Percentiles rank a stretch among this genome's conserved stretches.
Conservation (phyloP, 2,888 invertebrate species). For the Tipula lateralis region DNA sequence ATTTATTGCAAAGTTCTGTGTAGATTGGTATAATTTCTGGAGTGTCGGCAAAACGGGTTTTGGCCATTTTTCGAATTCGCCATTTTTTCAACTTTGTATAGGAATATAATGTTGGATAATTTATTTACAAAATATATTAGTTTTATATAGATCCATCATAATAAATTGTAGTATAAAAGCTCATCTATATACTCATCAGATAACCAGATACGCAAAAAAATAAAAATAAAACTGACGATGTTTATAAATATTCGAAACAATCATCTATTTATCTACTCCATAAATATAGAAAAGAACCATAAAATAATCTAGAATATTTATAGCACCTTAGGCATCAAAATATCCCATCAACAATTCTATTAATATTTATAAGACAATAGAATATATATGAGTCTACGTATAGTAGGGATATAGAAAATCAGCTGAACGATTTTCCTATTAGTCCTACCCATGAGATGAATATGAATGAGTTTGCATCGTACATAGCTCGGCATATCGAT, state of each 20-base stretch:
- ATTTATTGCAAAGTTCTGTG: no score
- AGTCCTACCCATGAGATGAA: background rate
- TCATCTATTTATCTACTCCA: background rate
- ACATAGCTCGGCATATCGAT: background rate
- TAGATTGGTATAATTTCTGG: no score
- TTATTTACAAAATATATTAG: no score
- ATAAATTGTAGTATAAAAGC: no score
- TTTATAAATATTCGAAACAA: background rate
- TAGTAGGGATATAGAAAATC: background rate
- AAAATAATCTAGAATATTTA: background rate
- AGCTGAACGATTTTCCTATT: background rate
- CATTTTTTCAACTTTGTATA: no score
- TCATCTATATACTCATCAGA: no score
- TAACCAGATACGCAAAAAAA: background rate
- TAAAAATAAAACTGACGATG: background rate
- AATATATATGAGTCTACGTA: background rate
- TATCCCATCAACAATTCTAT: background rate
- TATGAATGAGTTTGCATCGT: background rate
- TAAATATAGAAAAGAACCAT: background rate
- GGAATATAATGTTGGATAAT: no score
- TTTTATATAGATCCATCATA: no score
- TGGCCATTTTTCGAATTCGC: no score
- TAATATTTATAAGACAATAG: background rate
- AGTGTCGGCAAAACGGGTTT: no score
- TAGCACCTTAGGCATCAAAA: background rate